phyloP scores from a whole-genome alignment of 2,888 invertebrate species.

The Nemotelus nigrinus region DNA sequence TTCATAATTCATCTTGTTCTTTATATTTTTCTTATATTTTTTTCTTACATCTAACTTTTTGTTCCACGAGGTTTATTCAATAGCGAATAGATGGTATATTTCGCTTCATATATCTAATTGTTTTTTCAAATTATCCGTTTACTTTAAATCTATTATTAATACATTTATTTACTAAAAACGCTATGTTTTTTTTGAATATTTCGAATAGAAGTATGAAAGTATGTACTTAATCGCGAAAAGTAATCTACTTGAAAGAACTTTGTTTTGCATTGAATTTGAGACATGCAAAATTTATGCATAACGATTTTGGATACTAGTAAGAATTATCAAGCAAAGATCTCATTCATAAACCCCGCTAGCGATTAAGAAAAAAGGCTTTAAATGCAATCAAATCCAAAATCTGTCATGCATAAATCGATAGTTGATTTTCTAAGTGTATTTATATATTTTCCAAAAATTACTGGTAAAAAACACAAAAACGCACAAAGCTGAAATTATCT shows the following conservation, averaged over 20 bases:
- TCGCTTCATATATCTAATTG: conserved; percentile 9
- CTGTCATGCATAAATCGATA: conserved; percentile 14
- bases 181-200: background rate
- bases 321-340: background rate
- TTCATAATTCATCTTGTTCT: conserved; percentile 47
- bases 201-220: conserved; percentile 18
- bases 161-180: conserved; percentile 8
- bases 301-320: conserved; percentile 29
- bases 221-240: conserved; percentile 11
- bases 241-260: conserved; percentile 28
- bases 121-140: conserved; percentile 8
- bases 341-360: background rate
- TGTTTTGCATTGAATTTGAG: conserved; percentile 2
- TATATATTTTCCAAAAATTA: conserved; percentile 51
- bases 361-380: background rate
- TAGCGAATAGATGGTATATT: background rate
- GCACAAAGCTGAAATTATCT: conserved; percentile 46
- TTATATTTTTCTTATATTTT: conserved; percentile 45
- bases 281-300: conserved; percentile 33
- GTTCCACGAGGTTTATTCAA: background rate
- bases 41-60: conserved; percentile 10
- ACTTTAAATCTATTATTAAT: conserved; percentile 14
- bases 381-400: conserved; percentile 13
- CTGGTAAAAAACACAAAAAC: conserved; percentile 45
- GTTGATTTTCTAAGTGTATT: background rate